A percentile compares a stretch with the other conserved stretches of the same genome.
These are phyloP conservation scores for Cygnus olor DNA, from an alignment of 2,797 vertebrate genomes.

Conservation along the genomic window DNA sequence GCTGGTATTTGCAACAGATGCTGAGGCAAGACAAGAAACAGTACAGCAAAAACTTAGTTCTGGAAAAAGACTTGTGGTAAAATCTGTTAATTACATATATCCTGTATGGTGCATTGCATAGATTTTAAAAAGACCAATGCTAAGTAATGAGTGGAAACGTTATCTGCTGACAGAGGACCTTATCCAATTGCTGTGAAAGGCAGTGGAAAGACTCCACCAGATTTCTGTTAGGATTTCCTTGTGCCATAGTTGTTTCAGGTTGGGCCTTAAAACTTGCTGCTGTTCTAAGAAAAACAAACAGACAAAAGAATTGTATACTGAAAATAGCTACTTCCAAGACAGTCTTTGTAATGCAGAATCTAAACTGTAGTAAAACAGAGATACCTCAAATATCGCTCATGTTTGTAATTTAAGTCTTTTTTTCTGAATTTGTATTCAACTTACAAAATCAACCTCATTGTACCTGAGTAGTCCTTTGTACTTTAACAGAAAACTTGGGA, in stretches of 20 bases:
- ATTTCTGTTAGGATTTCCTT: neutral
- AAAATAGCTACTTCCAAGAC: neutral
- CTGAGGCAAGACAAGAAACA: constrained; percentile 87
- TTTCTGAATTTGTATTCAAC: neutral
- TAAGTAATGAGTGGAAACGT: neutral
- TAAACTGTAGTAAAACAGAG: neutral
- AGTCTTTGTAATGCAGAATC: neutral
- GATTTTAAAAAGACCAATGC: neutral
- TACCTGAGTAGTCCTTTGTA: neutral
- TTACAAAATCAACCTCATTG: neutral
- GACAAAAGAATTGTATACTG: neutral
- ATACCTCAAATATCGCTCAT: neutral
- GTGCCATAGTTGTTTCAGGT: neutral
- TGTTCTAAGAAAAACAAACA: neutral
- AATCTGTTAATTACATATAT: constrained; percentile 36
- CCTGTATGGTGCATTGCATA: neutral
- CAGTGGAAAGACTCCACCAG: neutral
- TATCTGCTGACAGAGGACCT: constrained; percentile 1
- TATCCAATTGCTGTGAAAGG: neutral
- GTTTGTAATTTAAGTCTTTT: neutral
- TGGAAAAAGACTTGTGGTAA: constrained; percentile 90
- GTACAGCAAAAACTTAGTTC: constrained; percentile 87
- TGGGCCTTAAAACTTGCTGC: neutral
- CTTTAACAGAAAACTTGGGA: neutral
- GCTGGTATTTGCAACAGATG: constrained; percentile 96